Evolutionary conservation across 2,888 invertebrate genomes (phyloP), one percentile per base, ranked within the genome.

Genomic region (Tetanocera ferruginea): DNA sequence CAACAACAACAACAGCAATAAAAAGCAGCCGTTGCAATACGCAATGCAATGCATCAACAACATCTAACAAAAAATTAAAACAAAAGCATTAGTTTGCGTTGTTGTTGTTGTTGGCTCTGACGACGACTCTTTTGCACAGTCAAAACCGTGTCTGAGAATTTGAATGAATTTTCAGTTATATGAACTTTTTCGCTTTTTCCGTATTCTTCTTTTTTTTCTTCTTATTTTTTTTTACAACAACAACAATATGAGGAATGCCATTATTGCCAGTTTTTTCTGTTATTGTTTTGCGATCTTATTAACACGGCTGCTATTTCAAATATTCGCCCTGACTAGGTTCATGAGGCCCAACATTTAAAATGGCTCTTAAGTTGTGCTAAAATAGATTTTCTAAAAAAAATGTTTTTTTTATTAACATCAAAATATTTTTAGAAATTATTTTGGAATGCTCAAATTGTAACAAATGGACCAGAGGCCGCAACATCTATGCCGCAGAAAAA

Each of bases 151-250:
- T 55, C 73, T 77, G 73, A 77, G 77, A 77, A 77, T 77, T 77
- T 77, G 73, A 77, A 73, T 73, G 73, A 77, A 77, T 77, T 72
- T 73, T 71, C 76, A 34, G 76, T 76, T 76, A 76, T 71, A 55
- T 76, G 76, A 71, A 76, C 76, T 76, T 76, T 76, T 73, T 76
- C 49, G 62, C 8, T 69, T 51, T 64, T 64, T 31, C n/a, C n/a
- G n/a, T n/a, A n/a, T n/a, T n/a, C n/a, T 6, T 34, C n/a, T 34
- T 62, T 3, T 23, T 2, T 23, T 31, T 62, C 28, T n/a, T 69
- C 55, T 49, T n/a, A 5, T 57, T 57, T 34, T 34, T 60, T 43
- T 43, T 34, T 60, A 25, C 73, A 34, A 67, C 31, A 34, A 37
- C 67, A 67, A 11, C 34, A 6, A 14, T 67, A 14, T 23, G 17